Evolutionary conservation across 1,140 invertebrate genomes (phyloP), one percentile per base, ranked within the genome.

Genomic region (Leptinotarsa defecta): DNA sequence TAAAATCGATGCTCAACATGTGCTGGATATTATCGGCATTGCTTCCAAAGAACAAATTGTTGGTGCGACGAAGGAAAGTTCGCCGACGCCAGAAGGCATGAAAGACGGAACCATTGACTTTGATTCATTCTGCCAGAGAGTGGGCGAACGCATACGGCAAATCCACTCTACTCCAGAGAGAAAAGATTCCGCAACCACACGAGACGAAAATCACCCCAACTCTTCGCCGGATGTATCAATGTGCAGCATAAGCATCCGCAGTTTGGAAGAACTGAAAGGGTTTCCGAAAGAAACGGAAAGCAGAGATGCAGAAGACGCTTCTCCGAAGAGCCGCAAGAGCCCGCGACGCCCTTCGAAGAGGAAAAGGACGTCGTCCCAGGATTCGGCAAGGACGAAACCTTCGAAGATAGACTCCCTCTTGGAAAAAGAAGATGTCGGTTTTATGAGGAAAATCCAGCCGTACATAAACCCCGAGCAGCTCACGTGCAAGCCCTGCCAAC

Each of bases 401-500:
- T 20, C 20, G 13, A 24, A 70, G 43, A 5, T 70, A 15, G 19
- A 20, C n/a, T 70, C 34, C 13, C 52, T 57, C 13, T n/a, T 57
- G 15, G 48, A 70, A 4, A 52, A 70, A 24, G 22, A 67, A 43
- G 71, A 48, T 3, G 2, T 48, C 13, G 48, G 63, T 69, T 77
- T 79, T 24, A 22, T 73, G 13, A 13, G n/a, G 1, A 52, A 71
- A 43, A 74, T 74, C 13, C 8, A 72, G 4, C 61, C 76, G 8
- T 81, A 81, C 52, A 76, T 79, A 43, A 78, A 83, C 73, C 65
- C 15, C 27, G 15, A 15, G 3, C 85, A 83, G 48, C 65, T 86
- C 1, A 77, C 80, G 63, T 88, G 87, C 78, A 77, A 84, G 64
- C 75, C 84, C 1, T 88, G 87, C 73, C 81, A 83, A 52, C 79